Base-by-base conservation (phyloP, 2,888 invertebrate genomes). In the Noctua fimbriata region DNA sequence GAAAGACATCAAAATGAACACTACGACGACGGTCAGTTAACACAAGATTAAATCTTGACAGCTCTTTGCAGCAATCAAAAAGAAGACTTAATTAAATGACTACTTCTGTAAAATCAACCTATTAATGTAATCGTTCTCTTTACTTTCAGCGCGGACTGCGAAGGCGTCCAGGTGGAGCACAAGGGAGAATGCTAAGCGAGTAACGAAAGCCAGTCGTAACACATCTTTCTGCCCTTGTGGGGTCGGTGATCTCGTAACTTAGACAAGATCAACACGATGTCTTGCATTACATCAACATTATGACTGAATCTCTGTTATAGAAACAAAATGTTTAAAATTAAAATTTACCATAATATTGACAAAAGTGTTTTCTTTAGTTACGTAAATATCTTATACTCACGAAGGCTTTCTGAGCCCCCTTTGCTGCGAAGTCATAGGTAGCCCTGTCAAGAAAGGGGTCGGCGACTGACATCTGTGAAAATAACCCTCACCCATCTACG, bases 201-300 rank as follows among this genome's bases (percentile, higher is more conserved):
- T n/a, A n/a, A n/a, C n/a, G n/a, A n/a, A n/a, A 3, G 0, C 4
- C 0, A 0, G 4, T 32, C 4, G 0, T 58, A 32, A n/a, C 16
- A 6, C 4, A n/a, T 28, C 9, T n/a, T n/a, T 16, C 24, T 66
- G 6, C 18, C 4, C 9, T n/a, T n/a, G 44, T 1, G 1, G 44
- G n/a, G n/a, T 67, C n/a, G 44, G n/a, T 44, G 7, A 0, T 1
- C 10, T 41, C 1, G 6, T 32, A 21, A n/a, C 24, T 1, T 16
- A 2, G 18, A 63, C 24, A 16, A 14, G 21, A 36, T 18, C 21
- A 41, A 18, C 47, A 21, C 36, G 7, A n/a, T 24, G 24, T 21
- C 18, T 65, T 81, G 65, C 75, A 65, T 73, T 73, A n/a, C n/a
- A n/a, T n/a, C n/a, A n/a, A n/a, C n/a, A n/a, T n/a, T n/a, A n/a